phyloP scores from a whole-genome alignment of 2,113 vertebrate genomes.

The Alexandromys fortis region DNA sequence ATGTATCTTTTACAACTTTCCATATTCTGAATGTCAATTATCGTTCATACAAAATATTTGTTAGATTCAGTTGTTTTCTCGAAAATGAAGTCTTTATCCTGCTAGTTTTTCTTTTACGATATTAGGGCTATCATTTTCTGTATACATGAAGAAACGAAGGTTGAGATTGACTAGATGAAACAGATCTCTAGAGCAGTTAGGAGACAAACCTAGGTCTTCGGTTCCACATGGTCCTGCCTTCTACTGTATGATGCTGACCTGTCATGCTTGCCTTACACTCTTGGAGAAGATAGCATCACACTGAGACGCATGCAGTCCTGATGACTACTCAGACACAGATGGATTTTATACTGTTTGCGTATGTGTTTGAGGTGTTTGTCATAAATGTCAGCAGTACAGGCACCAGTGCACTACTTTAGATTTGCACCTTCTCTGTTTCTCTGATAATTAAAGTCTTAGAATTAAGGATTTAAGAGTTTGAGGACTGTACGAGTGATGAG shows the following conservation, averaged over 20 bases:
- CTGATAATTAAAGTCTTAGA: constrained; percentile 9
- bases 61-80: constrained; percentile 26
- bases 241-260: not conserved
- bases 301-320: not conserved
- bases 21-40: constrained; percentile 5
- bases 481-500: not conserved
- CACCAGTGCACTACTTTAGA: not conserved
- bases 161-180: not conserved
- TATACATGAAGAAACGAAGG: constrained; percentile 23
- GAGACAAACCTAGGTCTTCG: not conserved
- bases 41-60: constrained; percentile 28
- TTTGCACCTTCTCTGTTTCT: constrained; percentile 7
- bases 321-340: not conserved
- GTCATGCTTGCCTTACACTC: not conserved
- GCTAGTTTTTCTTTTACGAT: constrained; percentile 34
- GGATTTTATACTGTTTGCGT: not conserved
- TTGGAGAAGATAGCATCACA: not conserved
- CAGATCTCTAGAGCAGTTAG: not conserved
- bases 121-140: not conserved
- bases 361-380: not conserved
- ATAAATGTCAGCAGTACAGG: not conserved
- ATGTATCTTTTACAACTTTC: not conserved
- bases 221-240: not conserved
- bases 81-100: constrained; percentile 36
- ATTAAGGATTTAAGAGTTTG: constrained; percentile 13